These are phyloP conservation scores for Aramus guarauna DNA, from an alignment of 2,113 vertebrate genomes.

Conservation along the genomic window DNA sequence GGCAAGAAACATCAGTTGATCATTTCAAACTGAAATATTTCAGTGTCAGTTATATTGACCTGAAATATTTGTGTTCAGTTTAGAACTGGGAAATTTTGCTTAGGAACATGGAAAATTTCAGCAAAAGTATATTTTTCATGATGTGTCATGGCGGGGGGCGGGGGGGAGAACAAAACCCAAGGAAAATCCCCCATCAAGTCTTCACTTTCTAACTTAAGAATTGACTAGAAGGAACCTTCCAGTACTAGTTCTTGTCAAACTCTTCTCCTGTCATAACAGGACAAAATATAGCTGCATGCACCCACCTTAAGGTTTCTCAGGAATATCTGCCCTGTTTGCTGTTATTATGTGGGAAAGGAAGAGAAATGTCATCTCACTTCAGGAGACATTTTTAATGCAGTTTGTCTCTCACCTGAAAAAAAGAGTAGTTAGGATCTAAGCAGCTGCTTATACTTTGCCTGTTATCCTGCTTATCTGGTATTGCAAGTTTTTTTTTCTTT, in stretches of 20 bases:
- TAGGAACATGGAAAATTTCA: background rate
- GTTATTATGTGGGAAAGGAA: background rate
- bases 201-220: background rate
- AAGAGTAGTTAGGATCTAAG: background rate
- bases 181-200: background rate
- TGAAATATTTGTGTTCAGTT: background rate
- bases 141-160: too few species aligned
- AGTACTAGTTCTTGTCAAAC: background rate
- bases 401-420: background rate
- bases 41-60: background rate
- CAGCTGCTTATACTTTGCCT: background rate
- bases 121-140: background rate
- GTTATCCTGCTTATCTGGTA: background rate
- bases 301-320: background rate
- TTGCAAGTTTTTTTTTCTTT: background rate
- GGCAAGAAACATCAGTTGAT: background rate
- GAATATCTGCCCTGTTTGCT: background rate
- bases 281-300: background rate
- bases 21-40: background rate
- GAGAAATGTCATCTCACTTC: background rate
- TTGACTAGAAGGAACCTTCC: background rate
- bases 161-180: accelerated
- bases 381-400: background rate
- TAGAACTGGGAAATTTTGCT: background rate
- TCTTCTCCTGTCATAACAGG: background rate